phyloP scores from a whole-genome alignment of 2,888 invertebrate species.

The Dicyrtomina minuta region DNA sequence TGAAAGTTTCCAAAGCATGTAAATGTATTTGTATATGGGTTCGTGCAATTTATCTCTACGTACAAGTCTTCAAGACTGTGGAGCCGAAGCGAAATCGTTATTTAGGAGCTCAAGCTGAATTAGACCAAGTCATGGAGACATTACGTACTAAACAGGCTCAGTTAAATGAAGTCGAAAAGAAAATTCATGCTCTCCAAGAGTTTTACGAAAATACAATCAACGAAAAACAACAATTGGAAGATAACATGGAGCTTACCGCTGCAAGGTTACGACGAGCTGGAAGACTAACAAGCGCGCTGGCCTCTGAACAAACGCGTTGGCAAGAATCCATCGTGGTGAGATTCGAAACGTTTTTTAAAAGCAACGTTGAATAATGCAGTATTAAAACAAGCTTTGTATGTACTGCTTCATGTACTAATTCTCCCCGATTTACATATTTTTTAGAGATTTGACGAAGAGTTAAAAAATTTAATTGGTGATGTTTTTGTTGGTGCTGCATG shows the following conservation, averaged over 20 bases:
- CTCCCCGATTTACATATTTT: no score
- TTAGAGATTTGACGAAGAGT: constrained; percentile 66
- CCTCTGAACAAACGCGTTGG: constrained; percentile 85
- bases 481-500: constrained; percentile 82
- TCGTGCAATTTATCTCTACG: constrained; percentile 83
- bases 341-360: neutral
- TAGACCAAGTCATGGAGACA: constrained; percentile 73
- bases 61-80: constrained; percentile 80
- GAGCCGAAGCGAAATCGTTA: constrained; percentile 74
- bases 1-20: constrained; percentile 83
- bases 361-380: neutral
- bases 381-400: neutral
- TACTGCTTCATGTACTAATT: constrained; percentile 3
- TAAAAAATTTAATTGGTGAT: constrained; percentile 78
- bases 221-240: constrained; percentile 72
- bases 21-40: constrained; percentile 92
- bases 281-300: constrained; percentile 79
- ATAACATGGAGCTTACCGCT: constrained; percentile 74
- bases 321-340: constrained; percentile 68
- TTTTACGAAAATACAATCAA: constrained; percentile 71
- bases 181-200: constrained; percentile 63
- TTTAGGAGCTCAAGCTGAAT: constrained; percentile 63
- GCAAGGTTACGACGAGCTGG: constrained; percentile 78
- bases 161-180: constrained; percentile 77
- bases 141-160: constrained; percentile 77